Evolutionary conservation across 2,888 invertebrate species (phyloP), one percentile per base, ranked within the genome.

Genomic region (Brachypterus glaber): DNA sequence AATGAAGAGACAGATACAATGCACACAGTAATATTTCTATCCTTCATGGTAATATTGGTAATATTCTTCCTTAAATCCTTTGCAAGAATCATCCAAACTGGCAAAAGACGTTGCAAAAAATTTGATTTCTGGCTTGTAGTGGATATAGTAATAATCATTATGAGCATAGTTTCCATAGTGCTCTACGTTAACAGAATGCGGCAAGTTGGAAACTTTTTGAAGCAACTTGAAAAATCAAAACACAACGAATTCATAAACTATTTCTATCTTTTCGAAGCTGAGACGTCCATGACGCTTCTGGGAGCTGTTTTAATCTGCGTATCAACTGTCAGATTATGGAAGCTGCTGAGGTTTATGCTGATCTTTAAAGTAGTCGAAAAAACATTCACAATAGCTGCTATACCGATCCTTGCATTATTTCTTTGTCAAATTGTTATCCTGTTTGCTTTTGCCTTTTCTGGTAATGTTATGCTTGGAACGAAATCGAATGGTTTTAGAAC

Each of bases 201-300:
- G 3, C 33, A 45, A 17, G 50, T 54, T 2, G 41, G 44, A 11
- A 12, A 13, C 3, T 51, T 54, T 15, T 17, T 57, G 26, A 18
- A 32, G 4, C 31, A 32, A 9, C 27, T 55, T 17, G 51, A 54
- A 40, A 37, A 33, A 7, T 40, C 46, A 9, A 51, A 48, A 26
- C 48, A 55, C 33, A 59, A 58, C 25, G 48, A 56, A 35, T 59
- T 58, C 38, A 48, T 59, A 7, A 53, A 49, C 36, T 59, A 59
- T 43, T 55, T 52, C 37, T 39, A 48, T 16, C 39, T 58, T 5
- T 50, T 57, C 21, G 42, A 40, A 16, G 38, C 52, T 2, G 57
- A 60, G 14, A 41, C 38, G 7, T 27, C 42, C 9, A 37, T 58
- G 9, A 54, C 51, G 1, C 17, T 49, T 1, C 33, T 54, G 12